Percentiles rank a stretch among this genome's conserved stretches.
phyloP scores from a whole-genome alignment of 2,797 vertebrate species.

The Alosa sapidissima region DNA sequence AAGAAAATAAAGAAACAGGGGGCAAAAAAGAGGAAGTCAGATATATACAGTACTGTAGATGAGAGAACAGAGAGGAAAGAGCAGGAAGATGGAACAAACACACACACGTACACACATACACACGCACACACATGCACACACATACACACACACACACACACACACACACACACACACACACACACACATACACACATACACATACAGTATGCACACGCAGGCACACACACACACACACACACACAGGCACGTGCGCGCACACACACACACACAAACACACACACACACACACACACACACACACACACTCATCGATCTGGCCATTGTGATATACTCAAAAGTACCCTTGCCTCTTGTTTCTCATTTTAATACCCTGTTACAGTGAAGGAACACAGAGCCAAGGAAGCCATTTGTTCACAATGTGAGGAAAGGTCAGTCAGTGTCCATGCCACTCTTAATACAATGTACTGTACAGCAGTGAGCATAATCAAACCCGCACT shows the following conservation, averaged over 20 bases:
- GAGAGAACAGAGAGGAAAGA: not conserved
- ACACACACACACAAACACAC: constrained; percentile 10
- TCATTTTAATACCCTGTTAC: constrained; percentile 53
- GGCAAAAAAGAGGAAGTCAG: not conserved
- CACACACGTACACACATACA: not conserved
- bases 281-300: constrained; percentile 12
- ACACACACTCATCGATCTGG: not conserved
- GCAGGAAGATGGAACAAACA: constrained; percentile 12
- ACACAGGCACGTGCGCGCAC: no score
- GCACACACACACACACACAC: not conserved
- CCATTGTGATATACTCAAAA: not conserved
- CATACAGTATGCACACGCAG: no score
- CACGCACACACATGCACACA: not conserved
- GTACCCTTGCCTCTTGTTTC: constrained; percentile 32
- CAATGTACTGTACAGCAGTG: not conserved
- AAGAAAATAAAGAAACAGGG: not conserved
- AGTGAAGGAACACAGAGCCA: constrained; percentile 57
- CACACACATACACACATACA: not conserved
- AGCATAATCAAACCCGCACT: not conserved
- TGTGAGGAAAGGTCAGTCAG: constrained; percentile 13
- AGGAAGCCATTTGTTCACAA: constrained; percentile 56
- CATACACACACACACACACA: not conserved
- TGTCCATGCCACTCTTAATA: not conserved
- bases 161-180: not conserved
- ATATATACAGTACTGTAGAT: not conserved